These are phyloP conservation scores for Nezara viridula DNA, from an alignment of 2,888 invertebrate genomes.

Conservation along the genomic window DNA sequence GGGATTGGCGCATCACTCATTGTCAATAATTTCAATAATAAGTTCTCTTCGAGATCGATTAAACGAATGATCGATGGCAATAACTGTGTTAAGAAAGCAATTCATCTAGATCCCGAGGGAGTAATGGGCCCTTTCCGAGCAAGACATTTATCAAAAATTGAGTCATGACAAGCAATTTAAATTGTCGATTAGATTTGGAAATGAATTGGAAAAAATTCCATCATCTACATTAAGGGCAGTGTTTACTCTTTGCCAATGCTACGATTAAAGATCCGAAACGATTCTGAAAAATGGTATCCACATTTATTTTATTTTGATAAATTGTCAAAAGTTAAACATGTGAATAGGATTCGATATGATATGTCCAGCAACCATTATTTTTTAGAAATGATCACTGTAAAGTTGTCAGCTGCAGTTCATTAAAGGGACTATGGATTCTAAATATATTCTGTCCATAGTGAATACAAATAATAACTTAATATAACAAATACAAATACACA, in stretches of 20 bases:
- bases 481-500: too few species aligned
- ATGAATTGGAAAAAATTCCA: slow-evolving; percentile 7
- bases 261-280: background rate
- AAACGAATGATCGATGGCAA: slow-evolving; percentile 39
- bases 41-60: slow-evolving; percentile 21
- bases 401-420: too few species aligned
- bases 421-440: too few species aligned
- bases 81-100: slow-evolving; percentile 40
- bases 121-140: background rate
- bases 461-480: too few species aligned
- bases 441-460: too few species aligned
- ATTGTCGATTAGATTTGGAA: slow-evolving; percentile 29
- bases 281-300: background rate
- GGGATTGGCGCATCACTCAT: slow-evolving; percentile 29
- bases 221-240: background rate
- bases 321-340: background rate
- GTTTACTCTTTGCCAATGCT: background rate
- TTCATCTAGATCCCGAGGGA: background rate
- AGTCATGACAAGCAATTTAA: slow-evolving; percentile 35
- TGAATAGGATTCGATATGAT: background rate
- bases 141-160: slow-evolving; percentile 34
- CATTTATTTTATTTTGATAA: background rate
- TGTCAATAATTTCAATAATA: slow-evolving; percentile 45
- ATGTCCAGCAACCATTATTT: background rate
- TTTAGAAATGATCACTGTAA: background rate